Conservation (phyloP, 1,140 invertebrate species). For the Scaptodrosophila lebanonensis region DNA sequence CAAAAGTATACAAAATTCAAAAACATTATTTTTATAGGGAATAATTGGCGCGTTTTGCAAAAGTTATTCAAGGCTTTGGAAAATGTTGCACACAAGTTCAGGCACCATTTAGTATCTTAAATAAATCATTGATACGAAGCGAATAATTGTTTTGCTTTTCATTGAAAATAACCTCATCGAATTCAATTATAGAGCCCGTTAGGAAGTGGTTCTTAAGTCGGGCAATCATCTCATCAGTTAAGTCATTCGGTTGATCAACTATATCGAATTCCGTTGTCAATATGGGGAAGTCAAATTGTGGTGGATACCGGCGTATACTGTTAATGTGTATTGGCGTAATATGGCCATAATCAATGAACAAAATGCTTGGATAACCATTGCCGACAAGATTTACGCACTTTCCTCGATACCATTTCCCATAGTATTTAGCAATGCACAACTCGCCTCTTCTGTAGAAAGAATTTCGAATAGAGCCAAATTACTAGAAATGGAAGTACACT, state of each 20-base stretch:
- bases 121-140: slow-evolving; percentile 19
- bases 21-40: no score
- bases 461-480: no score
- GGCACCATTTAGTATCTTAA: slow-evolving; percentile 2
- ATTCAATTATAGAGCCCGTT: slow-evolving; percentile 35
- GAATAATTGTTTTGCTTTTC: slow-evolving; percentile 26
- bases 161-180: slow-evolving; percentile 30
- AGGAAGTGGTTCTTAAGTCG: slow-evolving; percentile 30
- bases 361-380: slow-evolving; percentile 65
- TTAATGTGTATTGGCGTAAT: slow-evolving; percentile 40
- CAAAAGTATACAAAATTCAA: no score
- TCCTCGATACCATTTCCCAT: slow-evolving; percentile 65
- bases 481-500: neutral
- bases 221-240: slow-evolving; percentile 15
- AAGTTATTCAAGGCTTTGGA: no score
- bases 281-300: slow-evolving; percentile 53
- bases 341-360: slow-evolving; percentile 72
- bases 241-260: slow-evolving; percentile 27
- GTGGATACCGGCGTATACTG: slow-evolving; percentile 58
- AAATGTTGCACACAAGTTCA: no score
- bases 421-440: slow-evolving; percentile 60
- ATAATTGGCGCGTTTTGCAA: no score
- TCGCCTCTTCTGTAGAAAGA: slow-evolving; percentile 28
- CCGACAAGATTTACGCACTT: slow-evolving; percentile 62
- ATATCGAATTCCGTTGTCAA: slow-evolving; percentile 51